Evolutionary conservation across 1,140 invertebrate species (phyloP).

Genomic region (Harpegnathos saltator): DNA sequence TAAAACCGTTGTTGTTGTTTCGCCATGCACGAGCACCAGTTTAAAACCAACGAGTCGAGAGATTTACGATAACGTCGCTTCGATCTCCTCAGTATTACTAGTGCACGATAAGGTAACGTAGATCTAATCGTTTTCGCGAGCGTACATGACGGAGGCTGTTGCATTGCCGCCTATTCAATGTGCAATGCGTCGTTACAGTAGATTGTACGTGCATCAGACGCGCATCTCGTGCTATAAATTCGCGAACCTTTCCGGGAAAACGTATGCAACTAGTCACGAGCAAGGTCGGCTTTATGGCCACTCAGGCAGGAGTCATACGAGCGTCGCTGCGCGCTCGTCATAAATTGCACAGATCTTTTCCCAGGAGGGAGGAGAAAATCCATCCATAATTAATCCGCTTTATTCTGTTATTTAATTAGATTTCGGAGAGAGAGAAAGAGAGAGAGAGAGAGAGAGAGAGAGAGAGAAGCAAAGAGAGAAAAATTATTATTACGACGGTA

Average conservation of each 20-base stretch:
- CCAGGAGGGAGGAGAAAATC: neutral
- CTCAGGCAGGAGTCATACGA: neutral
- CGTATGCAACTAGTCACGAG: neutral
- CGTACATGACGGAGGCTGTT: neutral
- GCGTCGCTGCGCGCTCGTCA: too few relatives aligned
- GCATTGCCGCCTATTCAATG: conserved; percentile 13
- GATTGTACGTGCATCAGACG: conserved; percentile 12
- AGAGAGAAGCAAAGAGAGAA: neutral
- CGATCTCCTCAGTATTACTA: conserved; percentile 32
- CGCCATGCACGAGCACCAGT: conserved; percentile 47
- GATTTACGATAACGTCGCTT: conserved; percentile 54
- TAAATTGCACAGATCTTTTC: neutral
- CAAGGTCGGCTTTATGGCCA: neutral
- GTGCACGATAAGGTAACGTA: conserved; percentile 31
- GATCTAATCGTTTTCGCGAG: conserved; percentile 26
- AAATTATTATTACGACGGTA: neutral
- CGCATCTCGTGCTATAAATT: neutral
- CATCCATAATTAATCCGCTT: neutral
- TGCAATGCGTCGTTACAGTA: conserved; percentile 1
- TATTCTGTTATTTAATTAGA: neutral
- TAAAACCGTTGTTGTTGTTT: conserved; percentile 51
- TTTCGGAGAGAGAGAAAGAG: neutral
- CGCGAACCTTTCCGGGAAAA: neutral
- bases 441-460: neutral
- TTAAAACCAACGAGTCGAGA: conserved; percentile 22